These are phyloP conservation scores for Mantis religiosa DNA, from an alignment of 2,888 invertebrate genomes.

Conservation along the genomic window DNA sequence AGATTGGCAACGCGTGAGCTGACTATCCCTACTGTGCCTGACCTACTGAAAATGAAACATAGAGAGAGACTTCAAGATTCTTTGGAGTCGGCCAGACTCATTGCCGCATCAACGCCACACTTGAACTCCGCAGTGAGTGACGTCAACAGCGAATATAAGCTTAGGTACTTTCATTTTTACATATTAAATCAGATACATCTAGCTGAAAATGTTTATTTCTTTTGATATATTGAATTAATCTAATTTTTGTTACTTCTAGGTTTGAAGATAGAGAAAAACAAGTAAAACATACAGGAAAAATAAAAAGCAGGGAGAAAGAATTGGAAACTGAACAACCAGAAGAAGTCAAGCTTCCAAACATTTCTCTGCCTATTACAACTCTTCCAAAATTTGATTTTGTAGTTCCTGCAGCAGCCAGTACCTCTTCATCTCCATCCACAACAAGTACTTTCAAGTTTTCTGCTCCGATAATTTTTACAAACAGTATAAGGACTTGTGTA, in stretches of 20 bases:
- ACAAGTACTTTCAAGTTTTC: conserved; percentile 45
- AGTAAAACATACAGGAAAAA: conserved; percentile 20
- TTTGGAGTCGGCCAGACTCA: conserved; percentile 58
- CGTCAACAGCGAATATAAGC: conserved; percentile 37
- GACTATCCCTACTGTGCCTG: conserved; percentile 60
- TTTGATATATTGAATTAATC: background rate
- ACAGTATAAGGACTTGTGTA: conserved; percentile 34
- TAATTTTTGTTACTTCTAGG: conserved; percentile 1
- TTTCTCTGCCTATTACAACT: conserved; percentile 53
- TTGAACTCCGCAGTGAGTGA: background rate
- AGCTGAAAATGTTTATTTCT: background rate
- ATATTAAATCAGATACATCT: background rate
- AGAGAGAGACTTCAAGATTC: conserved; percentile 57
- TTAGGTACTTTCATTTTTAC: conserved; percentile 35
- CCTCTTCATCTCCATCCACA: background rate
- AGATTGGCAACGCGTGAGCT: conserved; percentile 37
- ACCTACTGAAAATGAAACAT: conserved; percentile 57
- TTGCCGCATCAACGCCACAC: conserved; percentile 47
- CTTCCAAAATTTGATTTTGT: conserved; percentile 54
- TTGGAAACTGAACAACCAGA: conserved; percentile 28
- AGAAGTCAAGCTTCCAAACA: conserved; percentile 39
- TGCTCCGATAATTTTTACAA: conserved; percentile 48
- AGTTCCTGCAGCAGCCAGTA: conserved; percentile 34
- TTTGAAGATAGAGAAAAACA: conserved; percentile 8
- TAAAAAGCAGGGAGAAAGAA: conserved; percentile 25